A percentile compares a stretch with the other conserved stretches of the same genome.
phyloP scores from a whole-genome alignment of 2,888 invertebrate genomes.

The Colostygia pectinataria region DNA sequence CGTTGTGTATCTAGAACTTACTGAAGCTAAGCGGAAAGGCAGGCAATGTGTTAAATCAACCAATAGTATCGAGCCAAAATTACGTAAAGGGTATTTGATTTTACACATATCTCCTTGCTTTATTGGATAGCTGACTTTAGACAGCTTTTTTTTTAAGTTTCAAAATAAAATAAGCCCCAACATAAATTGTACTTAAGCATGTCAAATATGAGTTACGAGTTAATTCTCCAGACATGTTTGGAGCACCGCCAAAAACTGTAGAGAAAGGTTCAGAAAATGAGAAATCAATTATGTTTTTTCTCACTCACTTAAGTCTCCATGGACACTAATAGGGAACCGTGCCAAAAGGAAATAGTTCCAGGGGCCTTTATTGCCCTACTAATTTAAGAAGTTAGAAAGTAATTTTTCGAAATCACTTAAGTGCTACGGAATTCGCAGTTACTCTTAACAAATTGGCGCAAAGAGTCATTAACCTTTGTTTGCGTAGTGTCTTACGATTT shows the following conservation, averaged over 20 bases:
- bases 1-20: too few species aligned
- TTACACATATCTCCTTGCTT: too few species aligned
- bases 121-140: too few species aligned
- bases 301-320: constrained; percentile 15
- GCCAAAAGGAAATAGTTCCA: constrained; percentile 44
- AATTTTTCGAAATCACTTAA: constrained; percentile 46
- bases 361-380: constrained; percentile 44
- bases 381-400: constrained; percentile 49
- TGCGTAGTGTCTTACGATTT: constrained; percentile 11
- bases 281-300: constrained; percentile 35
- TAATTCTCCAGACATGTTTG: constrained; percentile 42
- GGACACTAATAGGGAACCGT: constrained; percentile 30
- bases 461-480: constrained; percentile 37
- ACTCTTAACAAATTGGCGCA: constrained; percentile 35
- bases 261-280: constrained; percentile 9
- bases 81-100: too few species aligned
- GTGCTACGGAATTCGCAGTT: constrained; percentile 39
- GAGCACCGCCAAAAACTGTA: constrained; percentile 27
- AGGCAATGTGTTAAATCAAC: too few species aligned
- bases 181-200: constrained; percentile 29
- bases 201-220: constrained; percentile 45
- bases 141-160: constrained; percentile 7
- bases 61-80: too few species aligned
- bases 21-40: too few species aligned
- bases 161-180: constrained; percentile 13